phyloP scores from a whole-genome alignment of 1,140 invertebrate genomes.

The Vollenhovia emeryi region DNA sequence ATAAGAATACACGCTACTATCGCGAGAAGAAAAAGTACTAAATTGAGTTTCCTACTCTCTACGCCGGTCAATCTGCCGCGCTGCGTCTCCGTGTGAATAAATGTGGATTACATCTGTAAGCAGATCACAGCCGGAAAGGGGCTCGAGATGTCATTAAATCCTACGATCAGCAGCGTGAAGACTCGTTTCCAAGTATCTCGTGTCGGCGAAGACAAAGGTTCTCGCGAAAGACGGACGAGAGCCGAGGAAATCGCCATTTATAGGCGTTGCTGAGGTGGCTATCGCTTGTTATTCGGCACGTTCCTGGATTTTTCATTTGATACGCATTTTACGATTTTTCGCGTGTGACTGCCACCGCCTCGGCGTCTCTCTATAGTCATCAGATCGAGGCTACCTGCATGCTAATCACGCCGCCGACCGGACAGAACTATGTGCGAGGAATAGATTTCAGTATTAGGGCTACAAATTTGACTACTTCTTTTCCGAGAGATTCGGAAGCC shows the following conservation, averaged over 20 bases:
- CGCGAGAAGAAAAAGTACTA: not conserved
- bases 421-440: conserved; percentile 63
- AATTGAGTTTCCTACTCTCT: not conserved
- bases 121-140: not conserved
- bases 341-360: conserved; percentile 54
- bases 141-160: conserved; percentile 21
- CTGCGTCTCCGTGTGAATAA: not conserved
- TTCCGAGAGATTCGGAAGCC: conserved; percentile 6
- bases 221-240: conserved; percentile 60
- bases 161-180: conserved; percentile 39
- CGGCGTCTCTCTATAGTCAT: conserved; percentile 66
- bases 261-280: conserved; percentile 64
- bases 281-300: conserved; percentile 70
- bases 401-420: conserved; percentile 68
- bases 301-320: conserved; percentile 74
- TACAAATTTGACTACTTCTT: conserved; percentile 62
- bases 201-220: conserved; percentile 49
- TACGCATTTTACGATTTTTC: conserved; percentile 77
- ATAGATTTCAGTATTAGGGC: conserved; percentile 60
- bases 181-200: conserved; percentile 41
- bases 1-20: not conserved
- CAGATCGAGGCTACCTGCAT: conserved; percentile 76
- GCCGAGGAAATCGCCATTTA: conserved; percentile 67
- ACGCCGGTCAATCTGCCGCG: not conserved
- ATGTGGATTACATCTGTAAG: conserved; percentile 17